These are phyloP conservation scores for Synanthedon formicaeformis DNA, from an alignment of 2,888 invertebrate species.

Conservation along the genomic window DNA sequence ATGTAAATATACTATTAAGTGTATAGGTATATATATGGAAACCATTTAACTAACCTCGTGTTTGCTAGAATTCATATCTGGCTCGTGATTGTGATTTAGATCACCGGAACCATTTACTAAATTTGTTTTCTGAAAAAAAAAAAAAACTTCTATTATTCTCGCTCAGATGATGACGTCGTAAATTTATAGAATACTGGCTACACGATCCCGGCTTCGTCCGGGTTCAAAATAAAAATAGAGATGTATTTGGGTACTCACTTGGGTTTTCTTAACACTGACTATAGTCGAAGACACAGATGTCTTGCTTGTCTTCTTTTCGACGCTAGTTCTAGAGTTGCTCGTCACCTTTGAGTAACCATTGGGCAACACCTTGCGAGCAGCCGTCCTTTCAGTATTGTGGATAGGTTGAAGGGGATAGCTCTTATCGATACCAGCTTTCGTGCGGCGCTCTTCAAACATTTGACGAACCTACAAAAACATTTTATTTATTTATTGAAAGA, in stretches of 20 bases:
- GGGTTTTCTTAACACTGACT: not conserved
- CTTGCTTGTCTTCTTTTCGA: constrained; percentile 33
- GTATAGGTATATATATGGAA: too few relatives aligned
- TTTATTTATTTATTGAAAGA: not conserved
- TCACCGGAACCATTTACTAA: constrained; percentile 54
- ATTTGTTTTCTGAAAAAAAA: constrained; percentile 35
- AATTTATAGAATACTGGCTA: too few relatives aligned
- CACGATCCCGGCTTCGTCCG: too few relatives aligned
- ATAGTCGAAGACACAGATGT: constrained; percentile 1
- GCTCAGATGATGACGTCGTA: too few relatives aligned
- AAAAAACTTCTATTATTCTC: not conserved
- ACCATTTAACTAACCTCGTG: constrained; percentile 14
- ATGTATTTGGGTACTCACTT: too few relatives aligned
- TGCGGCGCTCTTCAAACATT: constrained; percentile 86
- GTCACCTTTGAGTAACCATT: constrained; percentile 50
- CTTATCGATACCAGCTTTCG: constrained; percentile 82
- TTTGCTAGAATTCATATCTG: constrained; percentile 31
- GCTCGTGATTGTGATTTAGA: constrained; percentile 57
- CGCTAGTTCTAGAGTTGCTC: constrained; percentile 14
- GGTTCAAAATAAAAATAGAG: too few relatives aligned
- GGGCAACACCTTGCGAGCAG: constrained; percentile 35
- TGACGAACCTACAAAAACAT: constrained; percentile 75
- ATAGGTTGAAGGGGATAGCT: constrained; percentile 86
- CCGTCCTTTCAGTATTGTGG: constrained; percentile 54
- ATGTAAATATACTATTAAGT: too few relatives aligned